phyloP scores from a whole-genome alignment of 1,140 invertebrate genomes.

The Uloborus diversus region DNA sequence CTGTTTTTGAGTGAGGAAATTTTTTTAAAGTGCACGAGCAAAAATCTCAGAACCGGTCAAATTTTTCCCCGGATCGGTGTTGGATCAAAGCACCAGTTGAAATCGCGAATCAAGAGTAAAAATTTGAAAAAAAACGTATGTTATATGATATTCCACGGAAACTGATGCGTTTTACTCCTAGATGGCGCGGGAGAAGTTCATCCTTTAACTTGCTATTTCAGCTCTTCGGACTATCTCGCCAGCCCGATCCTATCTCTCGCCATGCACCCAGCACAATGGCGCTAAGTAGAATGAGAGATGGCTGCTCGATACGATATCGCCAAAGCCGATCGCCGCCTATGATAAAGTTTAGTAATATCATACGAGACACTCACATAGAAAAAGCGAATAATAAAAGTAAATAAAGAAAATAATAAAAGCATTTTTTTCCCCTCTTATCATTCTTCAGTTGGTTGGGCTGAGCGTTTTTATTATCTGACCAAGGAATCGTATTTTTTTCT shows the following conservation, averaged over 20 bases:
- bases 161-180: not conserved
- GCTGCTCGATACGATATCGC: constrained; percentile 46
- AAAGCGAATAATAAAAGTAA: constrained; percentile 21
- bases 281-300: constrained; percentile 51
- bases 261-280: constrained; percentile 49
- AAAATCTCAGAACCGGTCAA: too few species aligned
- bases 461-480: constrained; percentile 51
- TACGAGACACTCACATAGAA: too few species aligned
- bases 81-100: too few species aligned
- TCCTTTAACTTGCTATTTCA: not conserved
- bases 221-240: constrained; percentile 35
- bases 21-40: too few species aligned
- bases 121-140: too few species aligned
- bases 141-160: too few species aligned
- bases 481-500: constrained; percentile 33
- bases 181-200: constrained; percentile 25
- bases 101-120: too few species aligned
- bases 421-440: constrained; percentile 24
- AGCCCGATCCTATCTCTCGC: constrained; percentile 38
- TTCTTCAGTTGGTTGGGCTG: constrained; percentile 45
- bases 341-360: constrained; percentile 54
- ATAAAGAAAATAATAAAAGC: constrained; percentile 46
- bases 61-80: too few species aligned
- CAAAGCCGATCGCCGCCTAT: constrained; percentile 30
- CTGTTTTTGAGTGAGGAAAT: too few species aligned